Percentiles rank a stretch among this genome's conserved stretches.
Evolutionary conservation across 2,888 invertebrate species (phyloP).

Genomic region (Ryuthela nishihirai): DNA sequence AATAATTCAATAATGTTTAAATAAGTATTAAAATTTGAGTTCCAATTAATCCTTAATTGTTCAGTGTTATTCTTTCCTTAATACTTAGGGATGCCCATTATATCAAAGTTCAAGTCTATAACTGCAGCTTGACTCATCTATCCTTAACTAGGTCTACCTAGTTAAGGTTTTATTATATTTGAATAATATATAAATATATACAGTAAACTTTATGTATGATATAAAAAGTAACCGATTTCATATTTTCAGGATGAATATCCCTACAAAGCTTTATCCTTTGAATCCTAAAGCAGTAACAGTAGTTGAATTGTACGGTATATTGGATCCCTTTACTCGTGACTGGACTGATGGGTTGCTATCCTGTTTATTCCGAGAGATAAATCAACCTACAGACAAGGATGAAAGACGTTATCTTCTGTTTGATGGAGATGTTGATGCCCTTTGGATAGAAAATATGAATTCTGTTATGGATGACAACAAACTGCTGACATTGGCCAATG

Average conservation of each 20-base stretch:
- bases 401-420: constrained; percentile 81
- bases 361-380: constrained; percentile 85
- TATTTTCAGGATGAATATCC: constrained; percentile 64
- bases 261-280: constrained; percentile 72
- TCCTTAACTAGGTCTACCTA: too few species aligned
- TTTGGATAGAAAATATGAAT: constrained; percentile 97
- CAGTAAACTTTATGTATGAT: too few species aligned
- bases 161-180: too few species aligned
- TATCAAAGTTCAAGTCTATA: too few species aligned
- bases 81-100: too few species aligned
- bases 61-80: too few species aligned
- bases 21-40: too few species aligned
- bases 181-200: too few species aligned
- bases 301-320: constrained; percentile 79
- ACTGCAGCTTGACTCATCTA: too few species aligned
- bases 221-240: too few species aligned
- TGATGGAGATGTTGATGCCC: constrained; percentile 89
- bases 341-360: constrained; percentile 92
- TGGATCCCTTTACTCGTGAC: constrained; percentile 79
- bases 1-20: too few species aligned
- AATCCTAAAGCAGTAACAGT: constrained; percentile 91
- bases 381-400: constrained; percentile 66
- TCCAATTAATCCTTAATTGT: too few species aligned
- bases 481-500: constrained; percentile 82
- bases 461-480: constrained; percentile 95